Conservation (phyloP, 2,888 invertebrate species). For the Meliscaeva auricollis region DNA sequence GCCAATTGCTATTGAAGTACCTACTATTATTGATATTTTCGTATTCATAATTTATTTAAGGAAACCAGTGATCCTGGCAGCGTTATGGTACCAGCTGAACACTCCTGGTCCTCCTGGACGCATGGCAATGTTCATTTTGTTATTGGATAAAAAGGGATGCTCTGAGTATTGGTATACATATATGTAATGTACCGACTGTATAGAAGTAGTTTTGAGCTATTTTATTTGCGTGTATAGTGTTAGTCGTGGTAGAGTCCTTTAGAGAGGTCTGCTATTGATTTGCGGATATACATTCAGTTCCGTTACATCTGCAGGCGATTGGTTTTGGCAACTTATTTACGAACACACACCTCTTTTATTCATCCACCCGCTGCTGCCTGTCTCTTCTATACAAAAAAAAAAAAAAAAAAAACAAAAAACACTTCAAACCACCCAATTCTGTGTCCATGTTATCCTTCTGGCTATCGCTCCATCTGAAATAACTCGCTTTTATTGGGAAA, state of each 20-base stretch:
- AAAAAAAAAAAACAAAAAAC: background rate
- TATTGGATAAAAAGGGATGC: constrained; percentile 23
- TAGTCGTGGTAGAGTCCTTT: constrained; percentile 38
- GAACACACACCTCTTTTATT: constrained; percentile 55
- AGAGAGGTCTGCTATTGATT: constrained; percentile 61
- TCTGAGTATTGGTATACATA: too few species aligned
- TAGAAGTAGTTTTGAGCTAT: constrained; percentile 4
- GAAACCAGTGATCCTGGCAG: constrained; percentile 45
- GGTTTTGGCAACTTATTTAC: constrained; percentile 73
- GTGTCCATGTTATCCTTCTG: background rate
- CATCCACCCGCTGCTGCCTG: background rate
- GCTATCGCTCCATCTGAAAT: constrained; percentile 3
- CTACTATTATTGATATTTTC: constrained; percentile 74
- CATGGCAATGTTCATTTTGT: constrained; percentile 65
- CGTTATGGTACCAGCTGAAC: constrained; percentile 61
- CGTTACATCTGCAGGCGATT: constrained; percentile 74
- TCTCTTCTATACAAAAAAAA: background rate
- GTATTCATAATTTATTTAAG: constrained; percentile 76
- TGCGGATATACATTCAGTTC: constrained; percentile 63
- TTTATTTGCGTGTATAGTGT: constrained; percentile 12
- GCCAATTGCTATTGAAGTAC: constrained; percentile 71
- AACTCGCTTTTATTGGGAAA: constrained; percentile 17
- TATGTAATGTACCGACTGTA: background rate
- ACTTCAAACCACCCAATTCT: background rate
- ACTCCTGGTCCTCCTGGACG: constrained; percentile 29